Percentiles rank a stretch among this genome's conserved stretches.
Conservation (phyloP, 2,113 vertebrate genomes). For the Corythornis vintsioides region DNA sequence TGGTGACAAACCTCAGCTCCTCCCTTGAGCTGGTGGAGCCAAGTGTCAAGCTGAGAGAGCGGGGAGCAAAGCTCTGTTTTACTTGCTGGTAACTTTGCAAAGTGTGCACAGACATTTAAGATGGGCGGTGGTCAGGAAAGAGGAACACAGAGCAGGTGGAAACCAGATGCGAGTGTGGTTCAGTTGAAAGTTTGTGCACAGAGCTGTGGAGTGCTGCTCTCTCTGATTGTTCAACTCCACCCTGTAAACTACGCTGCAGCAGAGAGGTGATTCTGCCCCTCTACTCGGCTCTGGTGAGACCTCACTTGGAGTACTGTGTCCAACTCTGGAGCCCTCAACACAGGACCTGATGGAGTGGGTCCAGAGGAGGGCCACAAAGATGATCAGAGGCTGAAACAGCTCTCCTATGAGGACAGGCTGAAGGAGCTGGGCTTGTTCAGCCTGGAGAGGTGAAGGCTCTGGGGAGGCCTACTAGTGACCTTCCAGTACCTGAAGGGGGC, state of each 20-base stretch:
- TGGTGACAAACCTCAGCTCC: background rate
- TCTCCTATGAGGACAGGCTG: too few relatives aligned
- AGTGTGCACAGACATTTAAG: background rate
- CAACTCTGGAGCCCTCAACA: too few relatives aligned
- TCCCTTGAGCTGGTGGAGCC: background rate
- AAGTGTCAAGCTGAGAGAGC: background rate
- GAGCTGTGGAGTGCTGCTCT: background rate
- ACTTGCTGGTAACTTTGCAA: background rate
- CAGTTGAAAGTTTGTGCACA: background rate
- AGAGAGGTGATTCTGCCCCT: too few relatives aligned
- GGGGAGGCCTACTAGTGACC: too few relatives aligned
- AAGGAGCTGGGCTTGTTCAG: too few relatives aligned
- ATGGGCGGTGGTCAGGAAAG: background rate
- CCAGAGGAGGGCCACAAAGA: too few relatives aligned
- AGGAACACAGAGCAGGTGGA: background rate
- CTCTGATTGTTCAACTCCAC: background rate
- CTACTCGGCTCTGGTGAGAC: too few relatives aligned
- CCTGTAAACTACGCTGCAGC: background rate
- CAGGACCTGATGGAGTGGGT: too few relatives aligned
- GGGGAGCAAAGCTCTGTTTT: background rate
- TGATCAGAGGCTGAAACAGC: too few relatives aligned
- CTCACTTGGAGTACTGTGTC: too few relatives aligned
- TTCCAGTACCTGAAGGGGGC: too few relatives aligned
- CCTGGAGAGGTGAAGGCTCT: too few relatives aligned
- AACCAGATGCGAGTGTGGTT: background rate